A percentile compares a stretch with the other conserved stretches of the same genome.
Conservation (phyloP, 2,888 invertebrate species). For the Aporophyla lueneburgensis region DNA sequence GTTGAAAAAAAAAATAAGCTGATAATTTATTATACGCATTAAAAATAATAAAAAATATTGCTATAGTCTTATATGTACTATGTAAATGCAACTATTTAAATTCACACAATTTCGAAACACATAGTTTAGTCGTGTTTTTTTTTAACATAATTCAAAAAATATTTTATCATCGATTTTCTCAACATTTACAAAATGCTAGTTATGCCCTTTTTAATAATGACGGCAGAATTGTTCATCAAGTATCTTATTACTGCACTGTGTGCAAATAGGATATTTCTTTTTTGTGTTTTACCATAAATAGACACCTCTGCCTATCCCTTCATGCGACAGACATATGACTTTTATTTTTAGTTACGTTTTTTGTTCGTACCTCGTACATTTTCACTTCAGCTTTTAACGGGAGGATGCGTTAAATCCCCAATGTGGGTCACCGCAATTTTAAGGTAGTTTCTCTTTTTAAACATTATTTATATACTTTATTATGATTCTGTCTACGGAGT, state of each 20-base stretch:
- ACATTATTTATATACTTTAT: slow-evolving; percentile 40
- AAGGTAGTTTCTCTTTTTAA: slow-evolving; percentile 39
- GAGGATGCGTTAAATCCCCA: slow-evolving; percentile 6
- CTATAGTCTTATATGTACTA: too few species aligned
- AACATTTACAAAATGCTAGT: too few species aligned
- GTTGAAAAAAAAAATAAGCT: too few species aligned
- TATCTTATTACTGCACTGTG: not conserved
- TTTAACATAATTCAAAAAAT: too few species aligned
- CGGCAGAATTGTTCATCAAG: not conserved
- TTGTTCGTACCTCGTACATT: slow-evolving; percentile 10
- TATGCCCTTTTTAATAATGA: too few species aligned
- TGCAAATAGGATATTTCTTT: not conserved
- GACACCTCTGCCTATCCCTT: not conserved
- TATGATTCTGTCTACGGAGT: slow-evolving; percentile 32
- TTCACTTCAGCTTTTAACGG: slow-evolving; percentile 24
- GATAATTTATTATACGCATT: too few species aligned
- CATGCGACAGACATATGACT: not conserved
- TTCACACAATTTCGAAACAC: too few species aligned
- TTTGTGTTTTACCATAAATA: not conserved
- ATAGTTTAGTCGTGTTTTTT: too few species aligned
- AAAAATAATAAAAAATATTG: too few species aligned
- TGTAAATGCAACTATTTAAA: too few species aligned
- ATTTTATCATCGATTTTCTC: too few species aligned
- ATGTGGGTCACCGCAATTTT: slow-evolving; percentile 56
- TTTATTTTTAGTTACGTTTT: not conserved